phyloP scores from a whole-genome alignment of 2,888 invertebrate species.

The Agrochola circellaris region DNA sequence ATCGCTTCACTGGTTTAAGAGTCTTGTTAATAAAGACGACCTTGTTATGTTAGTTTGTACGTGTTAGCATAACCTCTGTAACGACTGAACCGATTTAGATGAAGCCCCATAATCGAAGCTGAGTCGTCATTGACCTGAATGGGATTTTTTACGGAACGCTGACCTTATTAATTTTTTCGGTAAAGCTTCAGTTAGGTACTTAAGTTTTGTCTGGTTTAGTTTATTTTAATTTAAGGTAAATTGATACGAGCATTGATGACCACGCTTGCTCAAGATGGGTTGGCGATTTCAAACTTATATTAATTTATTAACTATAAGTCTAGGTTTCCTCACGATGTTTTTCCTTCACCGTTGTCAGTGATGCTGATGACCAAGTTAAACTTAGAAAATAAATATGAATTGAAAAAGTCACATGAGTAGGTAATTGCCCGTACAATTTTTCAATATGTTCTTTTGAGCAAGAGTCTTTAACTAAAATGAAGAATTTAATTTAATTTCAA shows the following conservation, averaged over 20 bases:
- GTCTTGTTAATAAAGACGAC: conserved; percentile 39
- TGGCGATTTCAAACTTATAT: no score
- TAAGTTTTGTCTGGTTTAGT: background rate
- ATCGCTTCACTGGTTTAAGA: conserved; percentile 43
- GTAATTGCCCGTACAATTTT: no score
- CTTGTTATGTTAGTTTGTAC: conserved; percentile 27
- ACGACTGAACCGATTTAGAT: conserved; percentile 55
- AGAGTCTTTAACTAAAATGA: no score
- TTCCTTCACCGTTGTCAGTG: no score
- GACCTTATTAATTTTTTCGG: conserved; percentile 9
- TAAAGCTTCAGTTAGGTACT: background rate
- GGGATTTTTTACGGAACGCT: conserved; percentile 1
- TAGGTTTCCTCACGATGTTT: no score
- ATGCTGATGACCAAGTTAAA: no score
- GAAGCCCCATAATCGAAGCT: conserved; percentile 45
- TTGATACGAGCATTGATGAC: no score
- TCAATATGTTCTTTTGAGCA: background rate
- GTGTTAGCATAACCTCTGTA: conserved; percentile 53
- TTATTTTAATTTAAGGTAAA: background rate
- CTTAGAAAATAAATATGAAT: no score
- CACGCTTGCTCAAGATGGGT: no score
- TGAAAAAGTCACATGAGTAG: no score
- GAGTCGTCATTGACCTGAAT: conserved; percentile 57
- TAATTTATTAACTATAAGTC: no score
- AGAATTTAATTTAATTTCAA: no score